Percentiles rank a stretch among this genome's conserved stretches.
These are phyloP conservation scores for Trichopria drosophilae DNA, from an alignment of 2,888 invertebrate genomes.

Conservation along the genomic window DNA sequence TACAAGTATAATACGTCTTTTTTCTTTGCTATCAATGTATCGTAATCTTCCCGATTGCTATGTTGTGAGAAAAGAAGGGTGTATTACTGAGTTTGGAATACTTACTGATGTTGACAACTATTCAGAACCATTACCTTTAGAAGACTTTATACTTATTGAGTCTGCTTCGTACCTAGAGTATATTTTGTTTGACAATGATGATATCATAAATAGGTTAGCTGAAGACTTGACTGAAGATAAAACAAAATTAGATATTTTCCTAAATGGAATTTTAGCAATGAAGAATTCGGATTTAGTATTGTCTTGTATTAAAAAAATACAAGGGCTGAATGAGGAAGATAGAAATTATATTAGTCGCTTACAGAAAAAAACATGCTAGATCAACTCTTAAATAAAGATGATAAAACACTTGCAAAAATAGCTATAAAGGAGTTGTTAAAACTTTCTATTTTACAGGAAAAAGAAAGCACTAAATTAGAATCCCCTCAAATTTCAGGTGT, in stretches of 20 bases:
- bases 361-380: too few relatives aligned
- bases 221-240: slow-evolving; percentile 10
- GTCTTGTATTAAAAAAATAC: too few relatives aligned
- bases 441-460: too few relatives aligned
- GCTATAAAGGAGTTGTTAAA: too few relatives aligned
- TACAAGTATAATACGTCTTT: slow-evolving; percentile 14
- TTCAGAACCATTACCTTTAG: slow-evolving; percentile 10
- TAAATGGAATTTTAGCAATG: too few relatives aligned
- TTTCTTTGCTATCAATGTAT: slow-evolving; percentile 15
- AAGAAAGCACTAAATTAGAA: too few relatives aligned
- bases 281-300: too few relatives aligned
- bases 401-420: too few relatives aligned
- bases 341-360: too few relatives aligned
- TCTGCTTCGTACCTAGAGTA: slow-evolving; percentile 9
- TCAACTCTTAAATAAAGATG: too few relatives aligned
- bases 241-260: slow-evolving; percentile 12
- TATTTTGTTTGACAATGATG: slow-evolving; percentile 5
- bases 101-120: slow-evolving; percentile 3
- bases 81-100: slow-evolving; percentile 9
- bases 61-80: not conserved
- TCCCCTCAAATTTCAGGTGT: too few relatives aligned
- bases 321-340: too few relatives aligned
- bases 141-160: slow-evolving; percentile 11
- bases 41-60: slow-evolving; percentile 6
- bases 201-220: slow-evolving; percentile 11